These are phyloP conservation scores for Brachionus manjavacas DNA, from an alignment of 1,140 invertebrate species.

Conservation along the genomic window DNA sequence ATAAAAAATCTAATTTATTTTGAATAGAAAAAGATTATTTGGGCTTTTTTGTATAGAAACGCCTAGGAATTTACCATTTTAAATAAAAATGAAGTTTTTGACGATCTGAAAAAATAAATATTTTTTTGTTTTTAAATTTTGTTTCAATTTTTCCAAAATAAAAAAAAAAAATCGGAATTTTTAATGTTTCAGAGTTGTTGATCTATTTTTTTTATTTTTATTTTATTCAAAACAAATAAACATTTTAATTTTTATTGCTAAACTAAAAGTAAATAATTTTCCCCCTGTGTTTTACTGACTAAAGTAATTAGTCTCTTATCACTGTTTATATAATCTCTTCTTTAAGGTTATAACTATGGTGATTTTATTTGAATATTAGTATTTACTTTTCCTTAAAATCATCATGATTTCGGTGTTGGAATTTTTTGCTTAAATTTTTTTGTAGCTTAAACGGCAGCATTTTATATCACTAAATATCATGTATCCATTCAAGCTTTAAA, in stretches of 20 bases:
- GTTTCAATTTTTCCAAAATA: too few species aligned
- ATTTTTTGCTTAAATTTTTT: neutral
- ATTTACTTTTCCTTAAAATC: neutral
- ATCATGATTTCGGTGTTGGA: neutral
- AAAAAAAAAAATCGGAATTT: neutral
- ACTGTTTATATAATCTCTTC: neutral
- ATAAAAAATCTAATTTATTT: neutral
- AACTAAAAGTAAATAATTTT: neutral
- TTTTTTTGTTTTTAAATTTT: too few species aligned
- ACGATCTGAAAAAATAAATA: neutral
- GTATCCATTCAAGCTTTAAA: too few species aligned
- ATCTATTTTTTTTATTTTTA: neutral
- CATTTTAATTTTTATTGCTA: neutral
- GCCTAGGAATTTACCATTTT: neutral
- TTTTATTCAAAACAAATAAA: neutral
- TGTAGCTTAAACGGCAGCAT: too few species aligned
- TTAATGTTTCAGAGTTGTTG: neutral
- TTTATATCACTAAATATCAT: too few species aligned
- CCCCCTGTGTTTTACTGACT: neutral
- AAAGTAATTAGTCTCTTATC: neutral
- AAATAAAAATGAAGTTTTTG: neutral
- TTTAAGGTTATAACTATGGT: neutral
- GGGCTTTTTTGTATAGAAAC: neutral
- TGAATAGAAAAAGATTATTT: neutral
- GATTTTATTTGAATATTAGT: neutral